phyloP scores from a whole-genome alignment of 2,888 invertebrate species.

The Neoscelio sp. region DNA sequence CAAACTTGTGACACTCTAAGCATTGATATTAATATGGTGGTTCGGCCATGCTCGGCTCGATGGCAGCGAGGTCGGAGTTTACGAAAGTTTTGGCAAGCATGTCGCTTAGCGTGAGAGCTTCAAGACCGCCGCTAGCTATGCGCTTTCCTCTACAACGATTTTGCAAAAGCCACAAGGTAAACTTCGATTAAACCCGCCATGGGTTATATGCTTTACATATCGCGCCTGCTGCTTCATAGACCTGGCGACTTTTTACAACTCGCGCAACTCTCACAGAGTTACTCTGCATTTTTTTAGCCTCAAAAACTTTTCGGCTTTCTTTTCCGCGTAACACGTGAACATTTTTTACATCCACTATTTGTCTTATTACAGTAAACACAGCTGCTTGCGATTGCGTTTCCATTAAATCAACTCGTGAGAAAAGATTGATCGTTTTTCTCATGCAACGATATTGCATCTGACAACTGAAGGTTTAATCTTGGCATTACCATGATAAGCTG shows the following conservation, averaged over 20 bases:
- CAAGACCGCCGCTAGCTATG: constrained; percentile 64
- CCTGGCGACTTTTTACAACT: constrained; percentile 57
- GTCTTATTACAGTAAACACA: constrained; percentile 42
- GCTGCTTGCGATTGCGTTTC: constrained; percentile 46
- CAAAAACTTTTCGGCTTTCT: neutral
- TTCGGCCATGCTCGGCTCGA: constrained; percentile 61
- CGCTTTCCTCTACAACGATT: constrained; percentile 64
- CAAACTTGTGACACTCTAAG: constrained; percentile 71
- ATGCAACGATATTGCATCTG: constrained; percentile 60
- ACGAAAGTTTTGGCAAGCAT: constrained; percentile 67
- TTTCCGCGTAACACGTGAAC: too few relatives aligned
- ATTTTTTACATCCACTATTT: constrained; percentile 22
- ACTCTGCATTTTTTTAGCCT: constrained; percentile 3
- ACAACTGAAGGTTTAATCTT: constrained; percentile 61
- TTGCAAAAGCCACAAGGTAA: constrained; percentile 67
- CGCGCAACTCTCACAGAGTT: constrained; percentile 8
- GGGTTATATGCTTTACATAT: constrained; percentile 65
- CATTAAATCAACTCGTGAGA: constrained; percentile 37
- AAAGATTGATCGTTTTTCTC: constrained; percentile 55
- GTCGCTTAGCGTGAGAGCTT: constrained; percentile 66
- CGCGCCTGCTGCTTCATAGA: constrained; percentile 63
- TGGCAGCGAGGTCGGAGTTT: constrained; percentile 63
- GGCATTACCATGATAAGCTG: constrained; percentile 46
- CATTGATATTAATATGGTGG: constrained; percentile 73
- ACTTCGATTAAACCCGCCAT: constrained; percentile 67